Percentiles rank a stretch among this genome's conserved stretches.
These are phyloP conservation scores for Poeciliopsis turrubarensis DNA, from an alignment of 2,113 vertebrate species.

Conservation along the genomic window DNA sequence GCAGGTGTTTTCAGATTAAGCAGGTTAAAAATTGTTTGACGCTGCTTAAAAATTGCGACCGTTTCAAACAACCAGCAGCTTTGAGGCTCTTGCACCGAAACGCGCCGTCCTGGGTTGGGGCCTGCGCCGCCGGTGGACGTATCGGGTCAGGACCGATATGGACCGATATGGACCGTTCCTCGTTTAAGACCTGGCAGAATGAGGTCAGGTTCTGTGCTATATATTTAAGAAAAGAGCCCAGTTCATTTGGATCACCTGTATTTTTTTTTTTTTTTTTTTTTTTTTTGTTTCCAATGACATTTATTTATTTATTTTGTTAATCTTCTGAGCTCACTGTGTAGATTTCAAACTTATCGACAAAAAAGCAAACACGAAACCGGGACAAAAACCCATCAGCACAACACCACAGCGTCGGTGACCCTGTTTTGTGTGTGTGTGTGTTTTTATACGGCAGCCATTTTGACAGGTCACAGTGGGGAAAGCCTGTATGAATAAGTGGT, in stretches of 20 bases:
- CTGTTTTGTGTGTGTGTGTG: no score
- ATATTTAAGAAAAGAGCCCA: neutral
- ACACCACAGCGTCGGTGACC: neutral
- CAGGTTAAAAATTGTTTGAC: neutral
- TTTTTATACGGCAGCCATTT: neutral
- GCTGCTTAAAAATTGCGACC: neutral
- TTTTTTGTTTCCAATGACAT: no score
- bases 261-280: no score
- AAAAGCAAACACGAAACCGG: neutral
- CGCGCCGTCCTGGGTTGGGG: neutral
- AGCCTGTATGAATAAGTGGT: slow-evolving; percentile 2
- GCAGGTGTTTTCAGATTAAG: neutral
- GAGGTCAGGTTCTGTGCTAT: neutral
- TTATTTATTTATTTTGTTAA: no score
- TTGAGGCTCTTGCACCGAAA: no score
- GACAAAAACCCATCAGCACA: neutral
- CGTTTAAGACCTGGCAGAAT: neutral
- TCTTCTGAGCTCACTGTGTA: neutral
- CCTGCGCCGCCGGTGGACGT: neutral
- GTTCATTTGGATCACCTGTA: neutral
- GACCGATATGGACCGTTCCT: neutral
- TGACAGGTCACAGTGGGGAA: slow-evolving; percentile 23
- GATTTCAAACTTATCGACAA: neutral
- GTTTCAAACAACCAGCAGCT: neutral
- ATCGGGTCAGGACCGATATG: no score